These are phyloP conservation scores for Augiades crinisus DNA, from an alignment of 2,888 invertebrate species.

Conservation along the genomic window DNA sequence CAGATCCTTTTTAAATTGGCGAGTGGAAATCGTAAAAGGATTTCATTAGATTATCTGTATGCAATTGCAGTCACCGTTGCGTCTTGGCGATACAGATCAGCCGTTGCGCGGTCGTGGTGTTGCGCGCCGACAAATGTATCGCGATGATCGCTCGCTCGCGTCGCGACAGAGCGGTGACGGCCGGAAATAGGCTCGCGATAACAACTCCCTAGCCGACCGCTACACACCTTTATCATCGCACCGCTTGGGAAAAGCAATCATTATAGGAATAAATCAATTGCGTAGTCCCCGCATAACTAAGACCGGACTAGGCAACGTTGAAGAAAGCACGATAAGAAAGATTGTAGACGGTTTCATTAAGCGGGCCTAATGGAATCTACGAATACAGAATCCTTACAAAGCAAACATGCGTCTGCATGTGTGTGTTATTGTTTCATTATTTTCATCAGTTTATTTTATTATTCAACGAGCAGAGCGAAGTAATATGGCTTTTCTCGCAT, in stretches of 20 bases:
- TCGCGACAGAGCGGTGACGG: constrained; percentile 67
- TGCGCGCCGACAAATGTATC: constrained; percentile 80
- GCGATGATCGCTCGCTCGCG: constrained; percentile 67
- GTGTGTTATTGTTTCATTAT: too few relatives aligned
- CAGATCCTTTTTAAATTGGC: constrained; percentile 37
- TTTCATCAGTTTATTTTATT: too few relatives aligned
- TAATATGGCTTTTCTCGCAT: too few relatives aligned
- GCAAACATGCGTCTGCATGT: background rate
- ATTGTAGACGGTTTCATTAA: constrained; percentile 16
- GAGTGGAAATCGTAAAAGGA: constrained; percentile 47
- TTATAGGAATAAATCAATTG: constrained; percentile 75
- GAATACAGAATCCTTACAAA: background rate
- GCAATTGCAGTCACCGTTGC: constrained; percentile 64
- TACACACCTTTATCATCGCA: constrained; percentile 66
- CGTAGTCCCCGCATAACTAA: constrained; percentile 38
- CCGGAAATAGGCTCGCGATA: constrained; percentile 78
- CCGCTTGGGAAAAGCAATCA: constrained; percentile 73
- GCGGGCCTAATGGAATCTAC: constrained; percentile 8
- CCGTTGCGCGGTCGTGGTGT: constrained; percentile 46
- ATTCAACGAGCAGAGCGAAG: too few relatives aligned
- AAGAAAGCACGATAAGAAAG: constrained; percentile 21
- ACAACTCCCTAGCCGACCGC: constrained; percentile 69
- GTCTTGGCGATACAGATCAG: constrained; percentile 63
- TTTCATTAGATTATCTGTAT: constrained; percentile 68
- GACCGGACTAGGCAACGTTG: constrained; percentile 20